A percentile compares a stretch with the other conserved stretches of the same genome.
These are phyloP conservation scores for Varanus salvator DNA, from an alignment of 2,113 vertebrate genomes.

Conservation along the genomic window DNA sequence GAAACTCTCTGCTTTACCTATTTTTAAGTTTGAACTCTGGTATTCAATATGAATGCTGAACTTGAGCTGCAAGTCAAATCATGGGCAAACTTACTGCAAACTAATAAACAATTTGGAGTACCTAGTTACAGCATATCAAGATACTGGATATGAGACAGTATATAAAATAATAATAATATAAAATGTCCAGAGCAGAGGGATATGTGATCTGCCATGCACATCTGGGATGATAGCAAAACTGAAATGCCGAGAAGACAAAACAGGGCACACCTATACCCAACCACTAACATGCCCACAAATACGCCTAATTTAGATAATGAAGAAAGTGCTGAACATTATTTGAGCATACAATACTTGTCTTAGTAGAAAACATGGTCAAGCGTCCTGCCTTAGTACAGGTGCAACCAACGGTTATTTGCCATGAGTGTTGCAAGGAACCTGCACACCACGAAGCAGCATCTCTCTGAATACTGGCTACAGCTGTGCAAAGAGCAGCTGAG, in stretches of 20 bases:
- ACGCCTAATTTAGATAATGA: neutral
- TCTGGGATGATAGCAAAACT: too few relatives aligned
- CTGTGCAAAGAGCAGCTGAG: too few relatives aligned
- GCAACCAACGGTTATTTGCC: neutral
- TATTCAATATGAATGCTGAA: neutral
- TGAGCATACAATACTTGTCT: neutral
- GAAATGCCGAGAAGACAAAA: neutral
- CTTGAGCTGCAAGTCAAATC: neutral
- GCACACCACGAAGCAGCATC: neutral
- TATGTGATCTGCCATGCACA: neutral
- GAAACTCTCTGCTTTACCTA: neutral
- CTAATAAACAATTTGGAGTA: neutral
- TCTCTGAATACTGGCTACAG: neutral
- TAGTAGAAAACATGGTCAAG: neutral
- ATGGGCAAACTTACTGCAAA: neutral
- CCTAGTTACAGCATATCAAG: neutral
- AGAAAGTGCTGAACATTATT: too few relatives aligned
- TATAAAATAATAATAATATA: too few relatives aligned
- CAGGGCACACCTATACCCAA: too few relatives aligned
- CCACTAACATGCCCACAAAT: neutral
- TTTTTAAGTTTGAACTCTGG: neutral
- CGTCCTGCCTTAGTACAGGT: too few relatives aligned
- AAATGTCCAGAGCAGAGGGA: neutral
- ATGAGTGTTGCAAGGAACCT: neutral
- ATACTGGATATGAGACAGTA: neutral